phyloP scores from a whole-genome alignment of 2,888 invertebrate species.

The Pandemis cinnamomeana region DNA sequence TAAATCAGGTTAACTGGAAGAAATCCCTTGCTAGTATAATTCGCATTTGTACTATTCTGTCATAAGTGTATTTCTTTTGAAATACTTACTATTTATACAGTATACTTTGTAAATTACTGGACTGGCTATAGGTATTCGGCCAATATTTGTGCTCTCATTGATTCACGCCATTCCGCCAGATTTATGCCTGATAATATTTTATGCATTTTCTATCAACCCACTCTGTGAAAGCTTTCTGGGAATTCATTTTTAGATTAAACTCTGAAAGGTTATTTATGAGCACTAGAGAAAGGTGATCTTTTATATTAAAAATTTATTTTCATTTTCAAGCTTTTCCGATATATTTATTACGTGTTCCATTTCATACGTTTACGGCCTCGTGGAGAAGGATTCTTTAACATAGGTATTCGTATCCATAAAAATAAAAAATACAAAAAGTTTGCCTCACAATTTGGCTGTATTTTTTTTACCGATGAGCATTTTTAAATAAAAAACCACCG shows the following conservation, averaged over 20 bases:
- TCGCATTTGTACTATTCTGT: too few species aligned
- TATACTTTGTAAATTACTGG: too few species aligned
- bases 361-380: not conserved
- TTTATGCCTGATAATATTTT: slow-evolving; percentile 10
- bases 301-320: slow-evolving; percentile 7
- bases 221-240: slow-evolving; percentile 21
- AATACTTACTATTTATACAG: too few species aligned
- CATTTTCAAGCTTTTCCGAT: not conserved
- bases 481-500: too few species aligned
- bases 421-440: too few species aligned
- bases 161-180: not conserved
- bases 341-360: not conserved
- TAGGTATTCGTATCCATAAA: not conserved
- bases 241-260: slow-evolving; percentile 24
- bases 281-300: not conserved
- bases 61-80: too few species aligned
- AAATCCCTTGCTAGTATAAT: too few species aligned
- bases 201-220: slow-evolving; percentile 14
- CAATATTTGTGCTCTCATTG: not conserved
- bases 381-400: not conserved
- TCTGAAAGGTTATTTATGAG: slow-evolving; percentile 9
- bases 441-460: too few species aligned
- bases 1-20: too few species aligned
- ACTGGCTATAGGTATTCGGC: not conserved
- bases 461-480: too few species aligned